Evolutionary conservation across 1,140 invertebrate species (phyloP).

Genomic region (Parapsyche elsis): DNA sequence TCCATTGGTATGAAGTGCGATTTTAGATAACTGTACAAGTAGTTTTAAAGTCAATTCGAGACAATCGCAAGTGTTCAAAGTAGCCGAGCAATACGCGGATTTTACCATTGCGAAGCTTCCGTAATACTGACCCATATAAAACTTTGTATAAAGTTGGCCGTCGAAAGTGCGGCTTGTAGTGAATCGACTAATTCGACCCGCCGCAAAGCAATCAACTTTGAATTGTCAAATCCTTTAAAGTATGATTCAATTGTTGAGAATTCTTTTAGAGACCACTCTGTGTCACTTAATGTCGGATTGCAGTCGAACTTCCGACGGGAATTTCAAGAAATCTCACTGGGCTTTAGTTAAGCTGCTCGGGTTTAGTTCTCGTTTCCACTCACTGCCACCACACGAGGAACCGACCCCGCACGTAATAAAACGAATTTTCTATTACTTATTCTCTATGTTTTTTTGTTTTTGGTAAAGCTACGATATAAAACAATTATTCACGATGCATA

Average conservation of each 20-base stretch:
- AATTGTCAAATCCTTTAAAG: neutral
- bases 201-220: neutral
- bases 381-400: neutral
- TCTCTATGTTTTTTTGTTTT: neutral
- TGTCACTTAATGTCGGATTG: conserved; percentile 22
- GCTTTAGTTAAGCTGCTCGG: conserved; percentile 5
- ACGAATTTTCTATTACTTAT: neutral
- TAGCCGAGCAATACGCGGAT: too few species aligned
- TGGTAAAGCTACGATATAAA: neutral
- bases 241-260: conserved; percentile 20
- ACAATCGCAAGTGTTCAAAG: too few species aligned
- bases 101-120: too few species aligned
- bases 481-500: neutral
- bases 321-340: conserved; percentile 10
- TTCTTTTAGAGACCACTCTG: neutral
- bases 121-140: neutral
- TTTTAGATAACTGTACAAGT: too few species aligned
- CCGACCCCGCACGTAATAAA: neutral
- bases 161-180: neutral
- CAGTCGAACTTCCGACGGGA: neutral
- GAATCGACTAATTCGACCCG: neutral
- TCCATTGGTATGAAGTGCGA: too few species aligned
- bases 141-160: neutral
- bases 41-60: too few species aligned
- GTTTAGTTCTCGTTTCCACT: neutral